Evolutionary conservation across 2,888 invertebrate genomes (phyloP), one percentile per base, ranked within the genome.

Genomic region (Pomacea canaliculata): DNA sequence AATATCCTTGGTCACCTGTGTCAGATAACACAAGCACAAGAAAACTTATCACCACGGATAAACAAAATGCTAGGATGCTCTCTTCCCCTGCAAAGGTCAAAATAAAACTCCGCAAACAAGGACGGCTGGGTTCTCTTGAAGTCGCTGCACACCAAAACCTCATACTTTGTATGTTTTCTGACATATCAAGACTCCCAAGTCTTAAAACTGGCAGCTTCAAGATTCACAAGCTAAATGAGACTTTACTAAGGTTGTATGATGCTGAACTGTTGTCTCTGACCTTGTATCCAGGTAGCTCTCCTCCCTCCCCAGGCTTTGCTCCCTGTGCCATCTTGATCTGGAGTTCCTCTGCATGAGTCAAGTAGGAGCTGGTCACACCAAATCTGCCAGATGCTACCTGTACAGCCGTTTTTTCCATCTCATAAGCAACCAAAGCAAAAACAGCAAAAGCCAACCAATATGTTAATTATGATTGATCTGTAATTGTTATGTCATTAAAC

Each of bases 271-370:
- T 37, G 37, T 37, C 37, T 37, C 37, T 37, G 51, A 93, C 94
- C 91, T 94, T 95, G 87, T 94, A 94, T 4, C 94, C 98, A 0
- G 99, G 99, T 76, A 99, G 91, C 91, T 99, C 99, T 4, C 99
- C 99, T 46, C 99, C 99, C 92, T 99, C 99, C 0, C 99, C 99
- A 0, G 99, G 99, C 91, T 99, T 99, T 76, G 99, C 99, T 3
- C 99, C 98, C 92, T 99, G 97, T 12, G 99, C 99, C 99, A 99
- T 99, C 92, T 99, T 99, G 89, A 99, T 99, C 92, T 99, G 99
- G 83, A 99, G 91, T 91, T 99, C 99, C 91, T 99, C 99, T 0
- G 99, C 96, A 92, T 99, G 97, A 13, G 98, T 97, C 83, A 99
- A 92, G 91, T 99, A 99, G 0, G 97, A 95, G 19, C 98, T 97